Evolutionary conservation across 2,113 vertebrate species (phyloP).

Genomic region (Orycteropus afer): DNA sequence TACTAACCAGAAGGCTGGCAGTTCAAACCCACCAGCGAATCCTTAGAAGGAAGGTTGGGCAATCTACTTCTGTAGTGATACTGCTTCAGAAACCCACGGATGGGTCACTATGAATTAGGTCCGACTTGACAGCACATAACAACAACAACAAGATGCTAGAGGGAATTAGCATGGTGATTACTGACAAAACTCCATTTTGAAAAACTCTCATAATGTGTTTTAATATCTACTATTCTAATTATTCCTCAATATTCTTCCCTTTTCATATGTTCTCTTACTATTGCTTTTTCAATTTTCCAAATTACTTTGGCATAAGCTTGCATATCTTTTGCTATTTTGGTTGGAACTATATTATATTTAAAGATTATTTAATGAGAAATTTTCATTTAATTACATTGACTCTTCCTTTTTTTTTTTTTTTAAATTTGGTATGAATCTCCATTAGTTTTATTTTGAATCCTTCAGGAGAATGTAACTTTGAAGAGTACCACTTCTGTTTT

Average conservation of each 20-base stretch:
- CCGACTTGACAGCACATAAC: too few species aligned
- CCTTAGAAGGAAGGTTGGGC: too few species aligned
- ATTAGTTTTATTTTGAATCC: neutral
- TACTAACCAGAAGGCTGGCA: too few species aligned
- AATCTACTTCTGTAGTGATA: too few species aligned
- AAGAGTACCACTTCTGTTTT: neutral
- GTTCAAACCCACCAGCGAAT: too few species aligned
- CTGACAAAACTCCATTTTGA: too few species aligned
- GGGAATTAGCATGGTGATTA: too few species aligned
- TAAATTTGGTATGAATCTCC: neutral
- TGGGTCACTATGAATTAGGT: too few species aligned
- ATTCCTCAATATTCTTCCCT: neutral
- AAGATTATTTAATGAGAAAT: neutral
- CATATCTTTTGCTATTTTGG: neutral
- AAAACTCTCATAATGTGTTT: neutral
- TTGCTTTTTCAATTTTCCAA: neutral
- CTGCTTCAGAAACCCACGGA: too few species aligned
- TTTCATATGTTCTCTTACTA: neutral
- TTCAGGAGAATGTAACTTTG: neutral
- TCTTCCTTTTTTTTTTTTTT: too few species aligned
- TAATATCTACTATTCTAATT: neutral
- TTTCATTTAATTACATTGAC: too few species aligned
- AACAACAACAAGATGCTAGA: too few species aligned
- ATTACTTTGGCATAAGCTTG: neutral
- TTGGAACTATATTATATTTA: neutral